These are phyloP conservation scores for Acrocephalus arundinaceus DNA, from an alignment of 2,113 vertebrate species.

Conservation along the genomic window DNA sequence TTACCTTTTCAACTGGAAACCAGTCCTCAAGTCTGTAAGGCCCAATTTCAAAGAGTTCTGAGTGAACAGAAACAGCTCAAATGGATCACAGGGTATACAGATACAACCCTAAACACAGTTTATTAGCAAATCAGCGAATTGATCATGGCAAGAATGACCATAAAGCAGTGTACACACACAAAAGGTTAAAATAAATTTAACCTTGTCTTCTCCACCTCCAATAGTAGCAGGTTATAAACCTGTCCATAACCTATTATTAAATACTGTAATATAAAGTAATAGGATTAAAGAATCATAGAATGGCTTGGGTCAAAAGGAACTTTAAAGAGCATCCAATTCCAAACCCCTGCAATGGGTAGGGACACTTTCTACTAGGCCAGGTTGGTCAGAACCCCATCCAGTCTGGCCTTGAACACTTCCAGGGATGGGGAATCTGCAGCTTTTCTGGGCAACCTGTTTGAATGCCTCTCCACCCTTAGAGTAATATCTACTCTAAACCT, in stretches of 20 bases:
- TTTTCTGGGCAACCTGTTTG: neutral
- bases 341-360: neutral
- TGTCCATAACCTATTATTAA: neutral
- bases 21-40: neutral
- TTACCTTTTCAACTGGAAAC: neutral
- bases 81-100: neutral
- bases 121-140: neutral
- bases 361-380: neutral
- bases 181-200: neutral
- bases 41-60: neutral
- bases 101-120: neutral
- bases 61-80: neutral
- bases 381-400: neutral
- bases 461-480: neutral
- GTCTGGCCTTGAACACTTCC: neutral
- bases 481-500: neutral
- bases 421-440: neutral
- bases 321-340: neutral
- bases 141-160: neutral
- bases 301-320: neutral
- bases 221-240: neutral
- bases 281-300: neutral
- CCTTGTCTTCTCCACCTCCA: neutral
- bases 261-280: neutral
- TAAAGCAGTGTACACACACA: neutral